These are phyloP conservation scores for Nycteola revayana DNA, from an alignment of 2,888 invertebrate genomes.

Conservation along the genomic window DNA sequence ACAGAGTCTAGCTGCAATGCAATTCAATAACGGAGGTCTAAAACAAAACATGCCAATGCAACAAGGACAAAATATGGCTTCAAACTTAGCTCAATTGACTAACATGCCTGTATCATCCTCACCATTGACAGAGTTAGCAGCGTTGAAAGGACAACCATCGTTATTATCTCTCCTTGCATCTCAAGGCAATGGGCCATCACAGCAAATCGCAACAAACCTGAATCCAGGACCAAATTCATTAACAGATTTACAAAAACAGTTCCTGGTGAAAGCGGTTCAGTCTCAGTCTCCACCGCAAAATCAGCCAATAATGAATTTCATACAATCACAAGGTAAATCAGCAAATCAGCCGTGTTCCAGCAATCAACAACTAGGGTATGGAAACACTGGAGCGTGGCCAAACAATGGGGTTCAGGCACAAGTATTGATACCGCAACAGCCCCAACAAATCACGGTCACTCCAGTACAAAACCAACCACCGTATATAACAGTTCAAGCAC, in stretches of 20 bases:
- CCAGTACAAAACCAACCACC: constrained; percentile 29
- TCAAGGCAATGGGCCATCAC: constrained; percentile 22
- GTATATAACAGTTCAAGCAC: constrained; percentile 35
- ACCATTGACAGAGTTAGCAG: constrained; percentile 24
- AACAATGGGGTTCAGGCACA: constrained; percentile 5
- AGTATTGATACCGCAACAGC: constrained; percentile 10
- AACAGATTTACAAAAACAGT: constrained; percentile 30
- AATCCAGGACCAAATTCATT: constrained; percentile 23
- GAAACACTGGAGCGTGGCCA: background rate
- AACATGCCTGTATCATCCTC: constrained; percentile 11
- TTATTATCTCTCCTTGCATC: constrained; percentile 23
- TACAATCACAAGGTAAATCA: constrained; percentile 13
- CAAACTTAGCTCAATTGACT: constrained; percentile 7
- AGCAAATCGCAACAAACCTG: constrained; percentile 13
- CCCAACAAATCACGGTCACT: constrained; percentile 18
- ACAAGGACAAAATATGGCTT: constrained; percentile 13
- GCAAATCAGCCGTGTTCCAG: constrained; percentile 1
- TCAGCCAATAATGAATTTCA: constrained; percentile 10
- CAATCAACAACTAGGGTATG: background rate
- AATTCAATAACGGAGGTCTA: constrained; percentile 9
- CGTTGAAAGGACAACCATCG: constrained; percentile 22
- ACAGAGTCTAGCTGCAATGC: constrained; percentile 3
- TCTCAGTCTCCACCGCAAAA: constrained; percentile 18
- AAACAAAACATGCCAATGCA: constrained; percentile 11
- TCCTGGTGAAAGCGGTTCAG: constrained; percentile 22